Evolutionary conservation across 2,113 vertebrate genomes (phyloP).

Genomic region (Chaenocephalus aceratus): DNA sequence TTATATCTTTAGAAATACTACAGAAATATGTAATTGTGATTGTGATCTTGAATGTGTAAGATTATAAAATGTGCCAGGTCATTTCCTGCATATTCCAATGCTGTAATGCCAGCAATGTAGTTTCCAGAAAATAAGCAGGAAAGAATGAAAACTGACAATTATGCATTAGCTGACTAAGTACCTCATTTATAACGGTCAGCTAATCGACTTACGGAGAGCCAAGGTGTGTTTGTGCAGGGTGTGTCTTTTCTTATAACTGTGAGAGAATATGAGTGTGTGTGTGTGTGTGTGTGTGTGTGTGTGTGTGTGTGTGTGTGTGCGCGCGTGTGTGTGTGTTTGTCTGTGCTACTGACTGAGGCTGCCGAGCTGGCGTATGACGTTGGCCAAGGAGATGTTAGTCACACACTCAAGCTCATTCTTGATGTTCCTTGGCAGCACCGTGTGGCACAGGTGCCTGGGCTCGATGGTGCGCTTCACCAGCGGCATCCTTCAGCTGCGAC

Average conservation of each 20-base stretch:
- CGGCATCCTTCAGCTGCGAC: conserved; percentile 92
- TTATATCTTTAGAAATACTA: background rate
- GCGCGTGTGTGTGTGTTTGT: conserved; percentile 20
- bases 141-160: conserved; percentile 3
- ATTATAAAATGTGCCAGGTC: background rate
- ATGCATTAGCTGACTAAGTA: conserved; percentile 17
- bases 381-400: conserved; percentile 98
- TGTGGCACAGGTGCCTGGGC: conserved; percentile 97
- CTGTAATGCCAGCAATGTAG: background rate
- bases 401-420: conserved; percentile 99
- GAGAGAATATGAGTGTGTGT: background rate
- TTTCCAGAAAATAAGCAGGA: conserved; percentile 3
- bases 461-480: conserved; percentile 99
- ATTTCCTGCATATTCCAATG: background rate
- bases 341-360: conserved; percentile 93
- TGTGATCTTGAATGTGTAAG: background rate
- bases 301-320: conserved; percentile 13
- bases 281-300: conserved; percentile 2
- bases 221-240: background rate
- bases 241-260: background rate
- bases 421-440: conserved; percentile 93
- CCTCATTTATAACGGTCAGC: background rate
- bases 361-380: conserved; percentile 98
- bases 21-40: background rate
- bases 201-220: background rate